A percentile compares a stretch with the other conserved stretches of the same genome.
Evolutionary conservation across 1,140 invertebrate genomes (phyloP).

Genomic region (Scylla paramamosain): DNA sequence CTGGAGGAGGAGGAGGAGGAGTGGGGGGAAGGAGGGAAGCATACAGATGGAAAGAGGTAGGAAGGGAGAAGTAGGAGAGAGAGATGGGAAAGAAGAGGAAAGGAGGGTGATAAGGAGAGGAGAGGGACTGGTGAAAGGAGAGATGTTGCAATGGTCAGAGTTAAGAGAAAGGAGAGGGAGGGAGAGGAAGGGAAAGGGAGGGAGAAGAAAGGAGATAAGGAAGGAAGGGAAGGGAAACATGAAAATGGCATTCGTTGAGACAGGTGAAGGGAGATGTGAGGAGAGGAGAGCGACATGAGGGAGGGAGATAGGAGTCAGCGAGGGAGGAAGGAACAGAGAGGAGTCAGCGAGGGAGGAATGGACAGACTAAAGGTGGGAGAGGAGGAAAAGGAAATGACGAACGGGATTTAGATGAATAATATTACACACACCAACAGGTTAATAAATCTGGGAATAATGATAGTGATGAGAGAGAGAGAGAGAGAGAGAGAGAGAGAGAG

Average conservation of each 20-base stretch:
- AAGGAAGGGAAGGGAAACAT: background rate
- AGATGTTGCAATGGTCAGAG: background rate
- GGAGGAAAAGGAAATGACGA: background rate
- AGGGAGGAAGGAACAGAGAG: background rate
- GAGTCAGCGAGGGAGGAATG: background rate
- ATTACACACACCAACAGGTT: too few relatives aligned
- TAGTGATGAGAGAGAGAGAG: background rate
- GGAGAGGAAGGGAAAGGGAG: background rate
- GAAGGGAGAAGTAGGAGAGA: background rate
- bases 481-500: too few relatives aligned
- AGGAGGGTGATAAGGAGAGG: background rate
- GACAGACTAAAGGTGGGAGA: background rate
- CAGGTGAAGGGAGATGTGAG: background rate
- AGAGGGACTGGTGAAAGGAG: background rate
- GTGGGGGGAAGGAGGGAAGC: background rate
- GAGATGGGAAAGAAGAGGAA: background rate
- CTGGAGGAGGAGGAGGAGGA: background rate
- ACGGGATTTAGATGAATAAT: too few relatives aligned
- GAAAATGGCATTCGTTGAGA: background rate
- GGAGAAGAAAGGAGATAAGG: conserved; percentile 2
- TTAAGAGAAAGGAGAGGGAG: background rate
- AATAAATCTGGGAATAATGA: background rate
- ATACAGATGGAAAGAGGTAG: background rate
- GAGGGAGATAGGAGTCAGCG: background rate
- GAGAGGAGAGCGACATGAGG: background rate